Evolutionary conservation across 2,888 invertebrate genomes (phyloP), one percentile per base, ranked within the genome.

Genomic region (Troilus luridus): DNA sequence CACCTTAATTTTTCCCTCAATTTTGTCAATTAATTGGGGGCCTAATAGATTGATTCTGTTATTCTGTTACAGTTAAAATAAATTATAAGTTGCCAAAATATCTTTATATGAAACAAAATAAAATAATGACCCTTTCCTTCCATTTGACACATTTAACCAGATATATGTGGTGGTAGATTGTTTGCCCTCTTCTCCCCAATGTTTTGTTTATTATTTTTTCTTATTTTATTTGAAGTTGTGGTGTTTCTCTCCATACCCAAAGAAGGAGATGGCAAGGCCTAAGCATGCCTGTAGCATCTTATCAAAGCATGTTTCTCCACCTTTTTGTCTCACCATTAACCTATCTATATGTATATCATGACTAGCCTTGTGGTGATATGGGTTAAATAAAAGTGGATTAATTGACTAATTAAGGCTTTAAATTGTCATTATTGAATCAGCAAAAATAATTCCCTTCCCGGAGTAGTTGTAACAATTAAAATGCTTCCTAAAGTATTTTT

Each of bases 211-310:
- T 41, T 77, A 10, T 62, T 90, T 85, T 90, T 58, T 56, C 81
- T 90, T 77, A 6, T 72, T 90, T 90, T 90, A 90, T 90, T 90
- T 90, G 90, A 85, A 58, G 62, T 85, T 90, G 88, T 90, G 90
- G 90, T 90, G 85, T 85, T 90, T 60, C 72, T 85, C 89, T 89
- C 77, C 72, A 72, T 90, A 56, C 72, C 56, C 85, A 58, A 85
- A 88, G 77, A 89, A 89, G 88, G 81, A 90, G 88, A 90, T 67
- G 64, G 64, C 21, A 88, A 72, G 56, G 60, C 91, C 91, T 90
- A 77, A 91, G 92, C 92, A 92, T 92, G 92, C 91, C 89, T 89
- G 89, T 92, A 92, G 92, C 91, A 92, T 92, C 92, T 91, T 92
- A 91, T 91, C 91, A 91, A 81, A 92, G 92, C 92, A 92, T 92